Base-by-base conservation (phyloP, 1,140 invertebrate genomes). In the Saccostrea cuccullata region DNA sequence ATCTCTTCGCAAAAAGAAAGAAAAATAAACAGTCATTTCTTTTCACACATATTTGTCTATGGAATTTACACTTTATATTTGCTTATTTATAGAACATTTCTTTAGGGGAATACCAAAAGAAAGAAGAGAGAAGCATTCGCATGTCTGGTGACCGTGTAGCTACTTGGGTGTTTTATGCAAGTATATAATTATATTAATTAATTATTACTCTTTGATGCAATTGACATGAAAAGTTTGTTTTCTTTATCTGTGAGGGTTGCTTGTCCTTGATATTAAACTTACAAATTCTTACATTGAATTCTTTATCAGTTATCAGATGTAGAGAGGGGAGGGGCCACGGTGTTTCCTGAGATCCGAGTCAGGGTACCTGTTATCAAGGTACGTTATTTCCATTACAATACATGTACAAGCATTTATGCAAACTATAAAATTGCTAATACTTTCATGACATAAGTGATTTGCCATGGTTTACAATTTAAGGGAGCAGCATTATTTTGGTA, bases 121-220 rank as follows among this genome's bases (percentile, higher is more conserved):
- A 30, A 8, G 26, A 30, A 73, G 70, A 73, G 70, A 73, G 70
- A 12, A 73, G 70, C 4, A 36, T 73, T 3, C 70, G 70, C 13
- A 73, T 73, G 70, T 73, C 70, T 17, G 70, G 70, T 9, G 70
- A 73, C 11, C 23, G 70, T 0, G 30, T 73, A 4, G 70, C 70
- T 73, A 73, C 70, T 15, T 73, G 70, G 70, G 30, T 73, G 70
- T 30, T 73, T 30, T 73, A 73, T 30, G 70, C 26, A 73, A 73
- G 70, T 30, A 64, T 64, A 20, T 17, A n/a, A n/a, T n/a, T n/a
- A n/a, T n/a, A n/a, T n/a, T n/a, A n/a, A n/a, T n/a, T n/a, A n/a
- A n/a, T n/a, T n/a, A n/a, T n/a, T n/a, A 47, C 5, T 47, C 47
- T 47, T 8, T 47, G 47, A 6, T 47, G 47, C 5, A 47, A 47